Evolutionary conservation across 2,888 invertebrate genomes (phyloP).

Genomic region (Hemaris fuciformis): DNA sequence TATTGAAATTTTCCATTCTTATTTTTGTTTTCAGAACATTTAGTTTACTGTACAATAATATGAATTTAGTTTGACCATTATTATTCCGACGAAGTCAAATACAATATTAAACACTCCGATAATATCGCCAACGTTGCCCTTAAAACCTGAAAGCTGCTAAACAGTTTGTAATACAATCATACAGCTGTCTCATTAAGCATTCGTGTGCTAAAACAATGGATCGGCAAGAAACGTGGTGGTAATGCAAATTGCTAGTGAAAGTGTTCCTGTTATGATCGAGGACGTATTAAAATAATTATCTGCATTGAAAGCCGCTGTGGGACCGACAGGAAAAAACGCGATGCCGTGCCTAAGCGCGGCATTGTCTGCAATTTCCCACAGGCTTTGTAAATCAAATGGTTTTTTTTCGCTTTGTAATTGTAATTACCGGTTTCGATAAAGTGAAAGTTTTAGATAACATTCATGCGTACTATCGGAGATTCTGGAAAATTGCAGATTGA

Average conservation of each 20-base stretch:
- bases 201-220: background rate
- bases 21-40: too few species aligned
- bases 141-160: background rate
- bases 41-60: too few species aligned
- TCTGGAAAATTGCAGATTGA: too few species aligned
- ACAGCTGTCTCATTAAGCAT: conserved; percentile 1
- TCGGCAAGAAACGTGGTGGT: background rate
- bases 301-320: background rate
- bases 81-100: too few species aligned
- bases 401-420: background rate
- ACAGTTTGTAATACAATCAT: background rate
- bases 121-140: background rate
- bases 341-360: background rate
- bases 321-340: background rate
- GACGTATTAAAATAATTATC: conserved; percentile 60
- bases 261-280: conserved; percentile 47
- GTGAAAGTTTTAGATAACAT: conserved; percentile 3
- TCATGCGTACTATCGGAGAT: too few species aligned
- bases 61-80: too few species aligned
- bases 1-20: too few species aligned
- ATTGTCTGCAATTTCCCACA: background rate
- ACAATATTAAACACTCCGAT: background rate
- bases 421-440: background rate
- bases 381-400: conserved; percentile 5
- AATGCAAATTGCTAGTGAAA: conserved; percentile 70